Conservation (phyloP, 2,888 invertebrate species). For the Hydroisotoma schaefferi region DNA sequence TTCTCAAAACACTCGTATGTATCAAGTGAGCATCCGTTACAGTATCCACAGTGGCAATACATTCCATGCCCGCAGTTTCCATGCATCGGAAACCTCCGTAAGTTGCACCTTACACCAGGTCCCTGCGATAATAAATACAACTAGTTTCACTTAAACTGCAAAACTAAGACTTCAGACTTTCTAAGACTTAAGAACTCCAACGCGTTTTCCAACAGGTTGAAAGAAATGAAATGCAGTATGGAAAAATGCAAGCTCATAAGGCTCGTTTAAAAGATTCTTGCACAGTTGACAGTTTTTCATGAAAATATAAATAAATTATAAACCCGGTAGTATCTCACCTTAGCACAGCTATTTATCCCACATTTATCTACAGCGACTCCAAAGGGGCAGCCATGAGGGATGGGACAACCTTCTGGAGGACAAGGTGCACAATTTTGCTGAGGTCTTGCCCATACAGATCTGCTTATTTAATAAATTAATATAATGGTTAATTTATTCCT, state of each 20-base stretch:
- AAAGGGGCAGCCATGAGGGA: conserved; percentile 41
- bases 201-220: too few species aligned
- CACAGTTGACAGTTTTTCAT: neutral
- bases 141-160: too few species aligned
- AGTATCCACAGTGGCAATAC: conserved; percentile 49
- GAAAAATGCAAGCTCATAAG: too few species aligned
- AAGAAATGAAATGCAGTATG: too few species aligned
- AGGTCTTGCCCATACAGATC: neutral
- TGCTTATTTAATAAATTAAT: neutral
- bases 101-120: conserved; percentile 54
- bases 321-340: conserved; percentile 31
- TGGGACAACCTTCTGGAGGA: neutral
- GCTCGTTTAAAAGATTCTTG: too few species aligned
- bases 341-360: conserved; percentile 49
- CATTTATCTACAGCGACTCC: conserved; percentile 48
- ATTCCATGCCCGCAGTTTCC: conserved; percentile 50
- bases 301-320: neutral
- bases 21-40: conserved; percentile 53
- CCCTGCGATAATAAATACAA: conserved; percentile 50
- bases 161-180: too few species aligned
- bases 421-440: neutral
- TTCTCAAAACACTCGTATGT: conserved; percentile 49
- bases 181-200: too few species aligned
- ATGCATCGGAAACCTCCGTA: conserved; percentile 50
- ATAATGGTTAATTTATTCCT: neutral